These are phyloP conservation scores for Macroglossus sobrinus DNA, from an alignment of 2,113 vertebrate species.

Conservation along the genomic window DNA sequence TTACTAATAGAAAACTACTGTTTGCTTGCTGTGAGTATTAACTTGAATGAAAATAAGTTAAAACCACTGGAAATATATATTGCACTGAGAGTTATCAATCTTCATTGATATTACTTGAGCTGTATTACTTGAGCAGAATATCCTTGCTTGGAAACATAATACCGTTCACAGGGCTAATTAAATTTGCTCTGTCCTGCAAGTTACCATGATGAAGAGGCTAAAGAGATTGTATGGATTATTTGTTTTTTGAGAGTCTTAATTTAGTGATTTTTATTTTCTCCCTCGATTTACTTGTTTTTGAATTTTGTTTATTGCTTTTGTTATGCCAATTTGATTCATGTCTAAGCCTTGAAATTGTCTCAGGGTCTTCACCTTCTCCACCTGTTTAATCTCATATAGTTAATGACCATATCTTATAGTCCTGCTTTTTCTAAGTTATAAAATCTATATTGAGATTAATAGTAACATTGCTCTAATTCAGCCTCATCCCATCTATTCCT, in stretches of 20 bases:
- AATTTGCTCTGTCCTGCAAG: not conserved
- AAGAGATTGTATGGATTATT: not conserved
- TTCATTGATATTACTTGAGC: not conserved
- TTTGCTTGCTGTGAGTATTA: not conserved
- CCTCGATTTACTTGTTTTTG: not conserved
- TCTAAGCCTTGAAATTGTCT: not conserved
- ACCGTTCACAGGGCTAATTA: not conserved
- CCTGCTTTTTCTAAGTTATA: not conserved
- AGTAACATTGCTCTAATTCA: not conserved
- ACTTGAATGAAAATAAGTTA: not conserved
- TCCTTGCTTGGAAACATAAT: not conserved
- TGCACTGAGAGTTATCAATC: not conserved
- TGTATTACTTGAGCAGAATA: not conserved
- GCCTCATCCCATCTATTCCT: not conserved
- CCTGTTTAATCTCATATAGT: not conserved
- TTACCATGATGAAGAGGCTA: not conserved
- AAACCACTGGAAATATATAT: not conserved
- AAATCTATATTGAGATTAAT: not conserved
- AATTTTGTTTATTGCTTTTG: slow-evolving; percentile 3
- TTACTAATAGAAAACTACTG: not conserved
- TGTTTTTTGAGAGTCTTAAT: not conserved
- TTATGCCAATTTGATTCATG: not conserved
- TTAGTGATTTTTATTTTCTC: not conserved
- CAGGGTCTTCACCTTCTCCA: not conserved
- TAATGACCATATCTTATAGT: not conserved